Evolutionary conservation across 53 echinoderm and acorn worm genomes (phyloP), one percentile per base, ranked within the genome.

Genomic region (Crossaster papposus): DNA sequence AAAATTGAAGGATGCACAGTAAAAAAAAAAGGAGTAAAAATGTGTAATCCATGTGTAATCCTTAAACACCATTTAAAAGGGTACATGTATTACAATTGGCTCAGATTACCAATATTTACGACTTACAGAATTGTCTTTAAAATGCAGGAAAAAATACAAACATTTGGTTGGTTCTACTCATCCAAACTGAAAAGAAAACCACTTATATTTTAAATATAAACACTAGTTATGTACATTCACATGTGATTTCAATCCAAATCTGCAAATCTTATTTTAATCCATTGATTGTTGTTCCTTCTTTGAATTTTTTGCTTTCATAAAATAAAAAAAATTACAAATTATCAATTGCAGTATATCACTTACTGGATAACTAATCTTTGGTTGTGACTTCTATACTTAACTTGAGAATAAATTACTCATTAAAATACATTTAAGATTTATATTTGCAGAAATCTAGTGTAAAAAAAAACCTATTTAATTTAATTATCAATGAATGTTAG

Each of bases 341-440:
- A 35, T 32, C 31, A 34, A 33, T 74, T 74, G 68, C 36, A 23
- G 54, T 6, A 73, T 51, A 71, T 73, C 51, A 54, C 23, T 70
- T n/a, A n/a, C n/a, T n/a, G 30, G 51, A 36, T 24, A 34, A 58
- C 51, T 76, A 86, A 86, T 86, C 86, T 86, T 86, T 86, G 86
- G 86, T 86, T 53, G 54, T 76, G 14, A 54, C 33, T 32, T 86
- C 75, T 33, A 75, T 74, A 26, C 52, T 65, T 44, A 34, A 72
- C 26, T 26, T 54, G 74, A 53, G n/a, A 86, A 86, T 86, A 86
- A 86, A 86, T 86, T 75, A 86, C 76, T 33, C 64, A 55, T 58
- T 86, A 54, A 86, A 75, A 80, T 55, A 54, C 44, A 80, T 55
- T 14, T 36, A 38, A 50, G 24, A 65, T 37, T 65, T 1, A 3